Evolutionary conservation across 2,797 vertebrate species (phyloP).

Genomic region (Ctenopoma multispine): DNA sequence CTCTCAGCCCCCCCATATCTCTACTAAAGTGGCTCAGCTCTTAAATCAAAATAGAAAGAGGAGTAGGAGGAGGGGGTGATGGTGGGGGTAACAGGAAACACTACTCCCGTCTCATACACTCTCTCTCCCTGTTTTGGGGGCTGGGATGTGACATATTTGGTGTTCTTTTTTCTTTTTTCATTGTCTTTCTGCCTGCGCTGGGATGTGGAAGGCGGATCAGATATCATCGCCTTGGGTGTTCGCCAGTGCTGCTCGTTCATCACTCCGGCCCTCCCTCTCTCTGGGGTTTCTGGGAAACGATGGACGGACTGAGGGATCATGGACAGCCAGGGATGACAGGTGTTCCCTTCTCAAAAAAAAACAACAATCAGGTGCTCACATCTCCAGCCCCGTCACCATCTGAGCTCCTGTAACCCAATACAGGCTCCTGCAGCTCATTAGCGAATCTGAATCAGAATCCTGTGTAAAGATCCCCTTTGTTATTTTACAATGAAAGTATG

Average conservation of each 20-base stretch:
- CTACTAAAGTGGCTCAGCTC: constrained; percentile 50
- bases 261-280: constrained; percentile 32
- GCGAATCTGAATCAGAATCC: constrained; percentile 49
- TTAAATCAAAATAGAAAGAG: constrained; percentile 62
- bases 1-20: constrained; percentile 43
- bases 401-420: constrained; percentile 21
- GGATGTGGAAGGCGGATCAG: constrained; percentile 69
- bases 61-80: constrained; percentile 29
- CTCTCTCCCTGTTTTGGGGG: constrained; percentile 37
- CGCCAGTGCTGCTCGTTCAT: constrained; percentile 59
- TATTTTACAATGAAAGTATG: constrained; percentile 48
- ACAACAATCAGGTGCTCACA: constrained; percentile 46
- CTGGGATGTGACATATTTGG: constrained; percentile 61
- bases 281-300: constrained; percentile 44
- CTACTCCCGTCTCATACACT: constrained; percentile 54
- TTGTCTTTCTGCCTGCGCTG: constrained; percentile 58
- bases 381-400: constrained; percentile 36
- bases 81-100: constrained; percentile 54
- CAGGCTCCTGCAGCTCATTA: constrained; percentile 58
- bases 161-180: constrained; percentile 23
- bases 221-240: constrained; percentile 64
- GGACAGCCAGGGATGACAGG: constrained; percentile 61
- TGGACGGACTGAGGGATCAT: constrained; percentile 32
- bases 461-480: constrained; percentile 39
- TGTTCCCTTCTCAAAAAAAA: constrained; percentile 48